These are phyloP conservation scores for Lindbergichthys nudifrons DNA, from an alignment of 2,797 vertebrate genomes.

Conservation along the genomic window DNA sequence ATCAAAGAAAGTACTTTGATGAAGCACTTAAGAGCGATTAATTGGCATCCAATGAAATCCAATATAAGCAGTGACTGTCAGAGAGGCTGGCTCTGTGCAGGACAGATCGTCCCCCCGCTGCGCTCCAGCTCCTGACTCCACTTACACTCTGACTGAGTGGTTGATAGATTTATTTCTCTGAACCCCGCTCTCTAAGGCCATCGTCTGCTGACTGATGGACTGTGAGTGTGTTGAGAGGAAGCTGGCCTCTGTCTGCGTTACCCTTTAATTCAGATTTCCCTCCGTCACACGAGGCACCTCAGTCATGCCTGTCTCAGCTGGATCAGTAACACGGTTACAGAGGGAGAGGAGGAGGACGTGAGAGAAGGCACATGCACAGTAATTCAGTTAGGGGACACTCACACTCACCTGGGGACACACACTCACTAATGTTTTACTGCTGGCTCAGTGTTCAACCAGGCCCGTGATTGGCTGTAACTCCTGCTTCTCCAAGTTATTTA, in stretches of 20 bases:
- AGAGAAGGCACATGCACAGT: constrained; percentile 45
- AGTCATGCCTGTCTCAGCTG: constrained; percentile 31
- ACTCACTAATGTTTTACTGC: constrained; percentile 5
- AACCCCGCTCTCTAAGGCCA: neutral
- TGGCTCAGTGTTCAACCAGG: neutral
- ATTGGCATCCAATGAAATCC: constrained; percentile 29
- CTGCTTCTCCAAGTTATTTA: neutral
- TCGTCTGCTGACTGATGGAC: constrained; percentile 20
- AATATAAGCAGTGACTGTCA: neutral
- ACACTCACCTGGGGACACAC: neutral
- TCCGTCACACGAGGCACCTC: constrained; percentile 40
- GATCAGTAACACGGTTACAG: constrained; percentile 71
- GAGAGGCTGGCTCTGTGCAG: neutral
- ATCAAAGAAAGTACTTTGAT: neutral
- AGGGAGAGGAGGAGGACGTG: constrained; percentile 55
- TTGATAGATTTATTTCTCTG: constrained; percentile 45
- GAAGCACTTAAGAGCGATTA: constrained; percentile 9
- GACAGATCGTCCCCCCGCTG: constrained; percentile 11
- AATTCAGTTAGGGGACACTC: neutral
- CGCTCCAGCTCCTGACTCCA: constrained; percentile 44
- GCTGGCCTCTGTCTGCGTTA: constrained; percentile 11
- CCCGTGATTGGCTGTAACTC: neutral
- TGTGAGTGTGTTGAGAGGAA: constrained; percentile 43
- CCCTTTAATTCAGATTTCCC: constrained; percentile 42
- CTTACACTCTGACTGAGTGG: constrained; percentile 37